Evolutionary conservation across 2,797 vertebrate genomes (phyloP).

Genomic region (Melanogrammus aeglefinus): DNA sequence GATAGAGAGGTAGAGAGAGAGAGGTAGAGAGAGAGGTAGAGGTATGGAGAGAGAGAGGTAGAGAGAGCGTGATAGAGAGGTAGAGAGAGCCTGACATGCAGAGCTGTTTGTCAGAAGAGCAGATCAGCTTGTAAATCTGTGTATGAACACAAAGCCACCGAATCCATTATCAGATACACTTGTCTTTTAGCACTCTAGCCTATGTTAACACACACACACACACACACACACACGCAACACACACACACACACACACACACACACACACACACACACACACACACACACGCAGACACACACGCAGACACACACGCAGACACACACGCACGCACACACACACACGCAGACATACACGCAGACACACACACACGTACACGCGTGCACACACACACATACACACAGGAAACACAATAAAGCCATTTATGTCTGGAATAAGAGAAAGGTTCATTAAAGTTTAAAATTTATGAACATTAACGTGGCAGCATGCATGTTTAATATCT

Average conservation of each 20-base stretch:
- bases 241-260: too few species aligned
- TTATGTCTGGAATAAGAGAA: slow-evolving; percentile 58
- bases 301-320: slow-evolving; percentile 6
- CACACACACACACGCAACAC: slow-evolving; percentile 9
- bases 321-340: slow-evolving; percentile 49
- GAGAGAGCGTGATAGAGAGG: slow-evolving; percentile 9
- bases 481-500: slow-evolving; percentile 2
- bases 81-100: slow-evolving; percentile 53
- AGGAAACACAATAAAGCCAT: slow-evolving; percentile 72
- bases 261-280: slow-evolving; percentile 17
- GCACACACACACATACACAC: slow-evolving; percentile 8
- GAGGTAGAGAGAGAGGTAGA: not conserved
- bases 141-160: slow-evolving; percentile 59
- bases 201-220: slow-evolving; percentile 66
- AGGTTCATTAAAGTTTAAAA: slow-evolving; percentile 77
- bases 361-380: too few species aligned
- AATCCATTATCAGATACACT: slow-evolving; percentile 75
- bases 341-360: slow-evolving; percentile 13
- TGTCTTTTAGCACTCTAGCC: slow-evolving; percentile 59
- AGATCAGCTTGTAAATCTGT: slow-evolving; percentile 66
- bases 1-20: not conserved
- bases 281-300: not conserved
- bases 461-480: slow-evolving; percentile 56
- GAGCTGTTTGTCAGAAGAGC: slow-evolving; percentile 58
- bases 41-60: not conserved